Base-by-base conservation (phyloP, 2,797 vertebrate genomes). In the Enteromius radiatus region DNA sequence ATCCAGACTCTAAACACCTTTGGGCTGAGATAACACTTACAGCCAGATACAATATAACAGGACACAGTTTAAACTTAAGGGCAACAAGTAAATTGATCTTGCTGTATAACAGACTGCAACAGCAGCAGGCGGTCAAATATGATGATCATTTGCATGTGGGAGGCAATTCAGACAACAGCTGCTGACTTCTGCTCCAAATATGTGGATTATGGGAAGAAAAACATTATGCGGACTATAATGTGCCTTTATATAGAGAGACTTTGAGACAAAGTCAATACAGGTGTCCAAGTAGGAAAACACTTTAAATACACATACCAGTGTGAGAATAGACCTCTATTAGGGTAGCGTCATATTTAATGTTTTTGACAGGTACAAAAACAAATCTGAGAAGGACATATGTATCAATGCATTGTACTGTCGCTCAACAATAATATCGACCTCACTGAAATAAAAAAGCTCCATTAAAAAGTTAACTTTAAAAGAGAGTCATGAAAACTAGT, bases 1-100 rank as follows among this genome's bases (percentile, higher is more conserved):
- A 88, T 84, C 76, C 76, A 67, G 75, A 84, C 76, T 65, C 71
- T 88, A 80, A 87, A 78, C 86, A 82, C 67, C 74, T 76, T 59
- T 79, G 74, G 14, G 67, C 45, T 9, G 11, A 61, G 76, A 75
- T 68, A 71, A 69, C 38, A 74, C 63, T 26, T 23, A 52, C 11
- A 28, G 12, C 1, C 59, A 84, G 41, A 69, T 43, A 26, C 63
- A 26, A 70, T 54, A 59, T 33, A 71, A 78, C 69, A 47, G 45
- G 23, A 23, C n/a, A 45, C 33, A 23, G 11, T 49, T 80, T 38
- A 76, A 84, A 23, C 54, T 43, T 68, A 78, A 83, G 36, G 59
- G 47, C n/a, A 49, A 67, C n/a, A 49, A 67, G 33, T 63, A 86
- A 84, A 47, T 76, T 41, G 38, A 64, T 49, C 19, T 56, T 5